Percentiles rank a stretch among this genome's conserved stretches.
phyloP scores from a whole-genome alignment of 2,888 invertebrate genomes.

The Hirudinaria manillensis region DNA sequence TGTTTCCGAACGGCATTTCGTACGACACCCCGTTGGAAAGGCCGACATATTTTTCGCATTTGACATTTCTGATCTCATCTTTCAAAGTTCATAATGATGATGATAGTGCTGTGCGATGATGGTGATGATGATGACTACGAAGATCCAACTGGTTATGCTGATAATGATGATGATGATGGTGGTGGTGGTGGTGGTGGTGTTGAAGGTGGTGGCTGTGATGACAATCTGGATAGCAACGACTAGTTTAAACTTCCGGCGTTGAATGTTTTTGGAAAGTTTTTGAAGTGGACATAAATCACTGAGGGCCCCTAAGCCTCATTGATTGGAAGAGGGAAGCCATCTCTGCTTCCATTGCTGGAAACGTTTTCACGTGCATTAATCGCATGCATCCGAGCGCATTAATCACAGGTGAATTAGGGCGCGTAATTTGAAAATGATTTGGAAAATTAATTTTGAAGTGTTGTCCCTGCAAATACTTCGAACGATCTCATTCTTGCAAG shows the following conservation, averaged over 20 bases:
- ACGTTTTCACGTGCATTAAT: neutral
- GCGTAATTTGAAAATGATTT: too few relatives aligned
- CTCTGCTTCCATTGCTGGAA: neutral
- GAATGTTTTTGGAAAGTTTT: neutral
- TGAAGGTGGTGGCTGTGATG: conserved; percentile 21
- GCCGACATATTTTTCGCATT: neutral
- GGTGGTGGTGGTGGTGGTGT: conserved; percentile 25
- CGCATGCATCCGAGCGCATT: too few relatives aligned
- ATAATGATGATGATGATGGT: conserved; percentile 24
- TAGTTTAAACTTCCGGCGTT: neutral
- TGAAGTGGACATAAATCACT: conserved; percentile 10
- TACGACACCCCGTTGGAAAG: too few relatives aligned
- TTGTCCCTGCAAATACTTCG: too few relatives aligned
- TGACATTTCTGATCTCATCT: conserved; percentile 18
- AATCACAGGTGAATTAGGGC: too few relatives aligned
- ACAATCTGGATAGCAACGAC: conserved; percentile 11
- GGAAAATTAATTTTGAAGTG: too few relatives aligned
- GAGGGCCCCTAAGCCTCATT: neutral
- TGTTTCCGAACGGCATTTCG: too few relatives aligned
- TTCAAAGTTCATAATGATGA: neutral
- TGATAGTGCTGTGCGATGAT: conserved; percentile 21
- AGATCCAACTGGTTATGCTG: conserved; percentile 26
- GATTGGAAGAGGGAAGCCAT: too few relatives aligned
- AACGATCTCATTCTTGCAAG: too few relatives aligned
- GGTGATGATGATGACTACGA: conserved; percentile 23